Base-by-base conservation (phyloP, 1,140 invertebrate genomes). In the Pseudomyrmex sp. region DNA sequence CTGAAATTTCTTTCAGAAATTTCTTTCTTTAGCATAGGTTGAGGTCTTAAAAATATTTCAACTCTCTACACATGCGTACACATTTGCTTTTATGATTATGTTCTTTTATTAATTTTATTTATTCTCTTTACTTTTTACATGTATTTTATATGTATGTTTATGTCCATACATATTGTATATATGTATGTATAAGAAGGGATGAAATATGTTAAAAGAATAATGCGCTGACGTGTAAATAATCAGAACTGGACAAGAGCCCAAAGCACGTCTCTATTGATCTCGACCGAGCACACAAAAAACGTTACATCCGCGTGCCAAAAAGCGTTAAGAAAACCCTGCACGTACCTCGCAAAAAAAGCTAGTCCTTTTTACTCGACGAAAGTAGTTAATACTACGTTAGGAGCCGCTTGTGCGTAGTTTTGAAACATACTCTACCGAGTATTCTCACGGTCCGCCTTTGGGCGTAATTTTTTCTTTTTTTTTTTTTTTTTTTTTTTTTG, bases 381-480 rank as follows among this genome's bases (percentile, higher is more conserved):
- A 83, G 73, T 66, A 77, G 82, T 76, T 83, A 83, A 83, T 83
- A 76, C 46, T 62, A 77, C 82, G 73, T 77, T 83, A 83, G 82
- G 52, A 46, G 62, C 73, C 65, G 35, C 61, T 83, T 74, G 79
- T 54, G 79, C 73, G 44, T 79, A 66, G 54, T 77, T 83, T 79
- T 65, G 48, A 66, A 61, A 72, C 66, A 80, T 26, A 56, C 20
- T 61, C 54, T 35, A 7, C 2, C 66, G 18, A 46, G 20, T 15
- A 79, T 10, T 70, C 26, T 56, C 26, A 18, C 26, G 8, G 46
- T 26, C 2, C 7, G 26, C 13, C 46, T 80, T 66, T 35, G 23
- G 20, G 7, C 62, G 15, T 77, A 66, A 83, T 44, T 83, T 7
- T 35, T 26, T 26, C 54, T 46, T 76, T 1, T 23, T 23, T 7